These are phyloP conservation scores for Nesidiocoris tenuis DNA, from an alignment of 2,888 invertebrate species.

Conservation along the genomic window DNA sequence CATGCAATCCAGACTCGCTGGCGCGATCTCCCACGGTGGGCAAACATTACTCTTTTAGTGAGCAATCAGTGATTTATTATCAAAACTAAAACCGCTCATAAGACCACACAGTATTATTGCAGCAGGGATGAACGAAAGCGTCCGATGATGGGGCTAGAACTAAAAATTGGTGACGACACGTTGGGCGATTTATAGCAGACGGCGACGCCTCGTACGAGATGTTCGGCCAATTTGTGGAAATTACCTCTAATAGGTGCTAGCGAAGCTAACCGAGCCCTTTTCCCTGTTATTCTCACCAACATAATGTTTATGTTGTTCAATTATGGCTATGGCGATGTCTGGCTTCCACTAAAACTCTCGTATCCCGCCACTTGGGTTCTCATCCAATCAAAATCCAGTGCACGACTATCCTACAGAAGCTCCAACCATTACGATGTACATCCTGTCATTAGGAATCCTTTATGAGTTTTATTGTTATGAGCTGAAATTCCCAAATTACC, in stretches of 20 bases:
- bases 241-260: neutral
- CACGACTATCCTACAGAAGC: neutral
- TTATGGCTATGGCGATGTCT: neutral
- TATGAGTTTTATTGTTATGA: neutral
- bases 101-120: neutral
- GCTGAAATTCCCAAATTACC: neutral
- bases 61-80: no score
- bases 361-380: neutral
- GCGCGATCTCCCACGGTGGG: no score
- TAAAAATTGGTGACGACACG: neutral
- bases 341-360: neutral
- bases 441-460: neutral
- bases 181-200: neutral
- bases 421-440: neutral
- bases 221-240: neutral
- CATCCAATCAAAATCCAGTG: neutral
- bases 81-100: no score
- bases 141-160: neutral
- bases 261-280: neutral
- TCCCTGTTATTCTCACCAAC: no score
- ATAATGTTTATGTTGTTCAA: neutral
- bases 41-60: no score
- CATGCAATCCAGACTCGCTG: no score
- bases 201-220: neutral
- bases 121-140: no score